Evolutionary conservation across 2,113 vertebrate species (phyloP), one percentile per base, ranked within the genome.

Genomic region (Xiphophorus couchianus): DNA sequence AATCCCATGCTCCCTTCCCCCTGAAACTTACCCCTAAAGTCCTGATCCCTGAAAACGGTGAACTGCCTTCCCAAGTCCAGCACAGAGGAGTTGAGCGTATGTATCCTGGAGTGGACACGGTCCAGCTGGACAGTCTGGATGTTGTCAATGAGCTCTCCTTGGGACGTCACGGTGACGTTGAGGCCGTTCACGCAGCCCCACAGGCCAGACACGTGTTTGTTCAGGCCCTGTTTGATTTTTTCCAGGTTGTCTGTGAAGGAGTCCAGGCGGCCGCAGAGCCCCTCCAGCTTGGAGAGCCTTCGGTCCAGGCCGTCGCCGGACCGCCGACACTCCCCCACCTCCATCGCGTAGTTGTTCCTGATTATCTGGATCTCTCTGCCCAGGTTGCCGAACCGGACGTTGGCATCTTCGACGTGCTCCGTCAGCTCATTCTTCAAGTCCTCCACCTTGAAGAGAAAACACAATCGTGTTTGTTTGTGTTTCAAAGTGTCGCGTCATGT

Each of bases 241-340:
- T 93, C 93, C 81, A 98, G 90, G 62, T 92, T 95, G 2, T 93
- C 93, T 0, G 96, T 94, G 35, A 97, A 92, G 0, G 89, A 90
- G 73, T 97, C 95, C 39, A 97, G 75, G 66, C 95, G 94, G 51
- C 93, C 92, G 28, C 96, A 97, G 39, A 96, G 87, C 0, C 93
- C 95, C 82, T 98, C 97, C 67, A 98, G 92, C 73, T 95, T 96
- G 67, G 94, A 91, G 61, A 98, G 35, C 25, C 97, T 93, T 5
- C 89, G 92, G 37, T 96, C 93, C 69, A 98, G 90, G 2, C 94
- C 91, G 0, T 94, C 91, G 31, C 81, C 91, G 76, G 92, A 92
- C 42, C 25, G 77, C 76, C 90, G 93, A 77, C 78, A 95, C 73
- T 94, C 95, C 5, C 83, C 87, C 1, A 93, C 89, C 82, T 96